Evolutionary conservation across 2,113 vertebrate genomes (phyloP), one percentile per base, ranked within the genome.

Genomic region (Spea multiplicata): DNA sequence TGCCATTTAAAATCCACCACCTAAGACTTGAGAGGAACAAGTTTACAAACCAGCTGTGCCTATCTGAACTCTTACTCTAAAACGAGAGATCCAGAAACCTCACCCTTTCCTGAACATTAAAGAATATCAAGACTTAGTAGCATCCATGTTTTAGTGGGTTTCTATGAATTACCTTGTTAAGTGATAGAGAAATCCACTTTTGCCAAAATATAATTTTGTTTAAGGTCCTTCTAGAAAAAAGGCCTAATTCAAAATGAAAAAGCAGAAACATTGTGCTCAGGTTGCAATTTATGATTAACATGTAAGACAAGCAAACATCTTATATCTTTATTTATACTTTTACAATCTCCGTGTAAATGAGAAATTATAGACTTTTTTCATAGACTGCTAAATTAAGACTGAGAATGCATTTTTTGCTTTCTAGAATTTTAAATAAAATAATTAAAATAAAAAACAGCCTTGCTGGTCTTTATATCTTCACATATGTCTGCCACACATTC

Each of bases 101-200:
- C 10, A n/a, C 66, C 73, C 9, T 13, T 44, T 55, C 50, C 9
- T 52, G 6, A 52, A 10, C 50, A 52, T 7, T 52, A 52, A 52
- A 52, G 6, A 52, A 52, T 52, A 52, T 52, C 50, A 52, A 52
- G 9, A 52, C 30, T 30, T 30, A 30, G 30, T 30, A 30, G 30
- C 30, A 30, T 30, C 30, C 30, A 30, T 30, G 50, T 6, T 7
- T 66, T 44, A 7, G 8, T 44, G 30, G 57, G 67, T 71, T 78
- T 78, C 53, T 52, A 65, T 78, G 76, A 70, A 47, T 66, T 67
- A 53, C 16, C 16, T 61, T 61, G 0, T 68, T 12, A 49, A 62
- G 52, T 61, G 66, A 70, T 52, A 30, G 46, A 71, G 44, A 71
- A 78, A 49, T 16, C 67, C 16, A 12, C 44, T 0, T 64, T 61